Percentiles rank a stretch among this genome's conserved stretches.
These are phyloP conservation scores for Peromyscus melanophrys DNA, from an alignment of 2,797 vertebrate genomes.

Conservation along the genomic window DNA sequence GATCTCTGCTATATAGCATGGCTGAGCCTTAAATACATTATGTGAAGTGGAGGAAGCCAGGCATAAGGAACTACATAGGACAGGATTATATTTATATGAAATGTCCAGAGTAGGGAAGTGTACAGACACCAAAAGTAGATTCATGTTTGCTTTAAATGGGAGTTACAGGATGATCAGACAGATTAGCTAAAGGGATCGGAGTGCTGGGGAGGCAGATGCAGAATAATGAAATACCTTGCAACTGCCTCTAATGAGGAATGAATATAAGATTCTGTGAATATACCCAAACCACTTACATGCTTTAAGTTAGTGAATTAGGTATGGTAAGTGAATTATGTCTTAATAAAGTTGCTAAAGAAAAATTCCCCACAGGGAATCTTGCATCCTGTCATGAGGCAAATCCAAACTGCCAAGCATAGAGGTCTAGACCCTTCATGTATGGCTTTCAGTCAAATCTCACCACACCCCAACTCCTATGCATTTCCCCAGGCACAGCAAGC, in stretches of 20 bases:
- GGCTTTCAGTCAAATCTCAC: neutral
- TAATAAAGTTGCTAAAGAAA: neutral
- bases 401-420: neutral
- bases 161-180: neutral
- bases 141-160: neutral
- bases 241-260: neutral
- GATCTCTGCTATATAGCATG: neutral
- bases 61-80: neutral
- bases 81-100: neutral
- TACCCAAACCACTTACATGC: neutral
- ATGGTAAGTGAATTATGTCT: neutral
- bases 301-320: constrained; percentile 12
- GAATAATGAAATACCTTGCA: neutral
- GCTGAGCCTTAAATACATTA: neutral
- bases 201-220: accelerated
- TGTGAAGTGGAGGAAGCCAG: neutral
- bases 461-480: neutral
- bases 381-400: neutral
- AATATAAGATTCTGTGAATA: neutral
- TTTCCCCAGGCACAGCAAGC: neutral
- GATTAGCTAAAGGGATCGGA: neutral
- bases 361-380: neutral
- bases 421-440: neutral
- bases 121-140: neutral
- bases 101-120: neutral